These are phyloP conservation scores for Lordiphosa collinella DNA, from an alignment of 1,140 invertebrate genomes.

Conservation along the genomic window DNA sequence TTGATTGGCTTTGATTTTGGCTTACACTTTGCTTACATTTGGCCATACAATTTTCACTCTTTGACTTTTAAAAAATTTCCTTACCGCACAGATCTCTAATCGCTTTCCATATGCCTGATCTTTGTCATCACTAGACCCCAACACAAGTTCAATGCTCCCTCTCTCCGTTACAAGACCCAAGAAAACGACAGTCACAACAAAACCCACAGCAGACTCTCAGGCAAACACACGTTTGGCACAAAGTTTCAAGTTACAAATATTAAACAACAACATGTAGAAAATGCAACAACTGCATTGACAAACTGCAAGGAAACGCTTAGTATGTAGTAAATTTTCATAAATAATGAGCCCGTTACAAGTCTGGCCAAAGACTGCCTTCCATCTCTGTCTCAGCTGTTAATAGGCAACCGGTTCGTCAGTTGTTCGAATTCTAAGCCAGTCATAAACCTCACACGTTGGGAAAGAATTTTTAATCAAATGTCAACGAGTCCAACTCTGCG, in stretches of 20 bases:
- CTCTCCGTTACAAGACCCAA: too few species aligned
- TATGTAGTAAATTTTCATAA: constrained; percentile 11
- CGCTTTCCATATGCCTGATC: too few species aligned
- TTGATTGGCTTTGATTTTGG: too few species aligned
- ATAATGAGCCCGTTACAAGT: constrained; percentile 12
- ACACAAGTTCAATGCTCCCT: not conserved
- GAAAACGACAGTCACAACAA: not conserved
- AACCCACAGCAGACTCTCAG: not conserved
- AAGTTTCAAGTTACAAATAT: constrained; percentile 15
- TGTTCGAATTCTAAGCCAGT: constrained; percentile 7
- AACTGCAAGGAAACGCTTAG: not conserved
- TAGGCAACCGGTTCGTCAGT: constrained; percentile 23
- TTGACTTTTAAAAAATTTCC: too few species aligned
- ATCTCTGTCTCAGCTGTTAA: constrained; percentile 37
- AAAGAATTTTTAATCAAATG: not conserved
- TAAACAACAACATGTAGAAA: constrained; percentile 4
- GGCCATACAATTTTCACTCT: too few species aligned
- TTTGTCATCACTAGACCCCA: too few species aligned
- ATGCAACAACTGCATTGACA: not conserved
- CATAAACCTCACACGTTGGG: constrained; percentile 5
- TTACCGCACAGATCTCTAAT: too few species aligned
- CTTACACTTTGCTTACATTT: too few species aligned
- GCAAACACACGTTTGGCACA: not conserved
- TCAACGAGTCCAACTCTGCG: too few species aligned
- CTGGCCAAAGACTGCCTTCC: constrained; percentile 19